Percentiles rank a stretch among this genome's conserved stretches.
These are phyloP conservation scores for Danio aesculapii DNA, from an alignment of 2,797 vertebrate species.

Conservation along the genomic window DNA sequence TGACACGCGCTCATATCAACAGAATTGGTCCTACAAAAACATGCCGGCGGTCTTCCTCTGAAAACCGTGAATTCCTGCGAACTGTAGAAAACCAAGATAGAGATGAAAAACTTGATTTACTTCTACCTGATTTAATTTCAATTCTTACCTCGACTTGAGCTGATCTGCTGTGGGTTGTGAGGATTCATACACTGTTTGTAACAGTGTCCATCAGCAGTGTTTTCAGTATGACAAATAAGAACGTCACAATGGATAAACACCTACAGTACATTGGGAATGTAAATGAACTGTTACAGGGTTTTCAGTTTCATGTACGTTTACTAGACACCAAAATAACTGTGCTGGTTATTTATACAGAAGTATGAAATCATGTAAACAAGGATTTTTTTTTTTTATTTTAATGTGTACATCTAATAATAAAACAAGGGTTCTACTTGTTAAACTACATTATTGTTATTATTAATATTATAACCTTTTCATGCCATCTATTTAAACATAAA, in stretches of 20 bases:
- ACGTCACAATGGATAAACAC: conserved; percentile 36
- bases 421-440: too few relatives aligned
- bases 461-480: too few relatives aligned
- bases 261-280: neutral
- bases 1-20: neutral
- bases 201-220: neutral
- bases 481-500: too few relatives aligned
- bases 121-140: neutral
- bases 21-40: conserved; percentile 22
- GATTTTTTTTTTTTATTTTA: too few relatives aligned
- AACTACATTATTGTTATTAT: too few relatives aligned
- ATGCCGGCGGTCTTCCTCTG: neutral
- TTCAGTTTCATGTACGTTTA: neutral
- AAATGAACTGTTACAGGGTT: neutral
- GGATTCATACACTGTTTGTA: neutral
- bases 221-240: neutral
- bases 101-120: neutral
- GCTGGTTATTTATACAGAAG: too few relatives aligned
- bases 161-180: neutral
- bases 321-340: neutral
- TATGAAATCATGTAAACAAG: too few relatives aligned
- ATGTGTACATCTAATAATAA: too few relatives aligned
- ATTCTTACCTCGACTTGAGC: conserved; percentile 21
- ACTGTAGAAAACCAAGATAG: conserved; percentile 4
- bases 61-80: neutral